Base-by-base conservation (phyloP, 2,113 vertebrate species). In the Lophotis ruficrista region DNA sequence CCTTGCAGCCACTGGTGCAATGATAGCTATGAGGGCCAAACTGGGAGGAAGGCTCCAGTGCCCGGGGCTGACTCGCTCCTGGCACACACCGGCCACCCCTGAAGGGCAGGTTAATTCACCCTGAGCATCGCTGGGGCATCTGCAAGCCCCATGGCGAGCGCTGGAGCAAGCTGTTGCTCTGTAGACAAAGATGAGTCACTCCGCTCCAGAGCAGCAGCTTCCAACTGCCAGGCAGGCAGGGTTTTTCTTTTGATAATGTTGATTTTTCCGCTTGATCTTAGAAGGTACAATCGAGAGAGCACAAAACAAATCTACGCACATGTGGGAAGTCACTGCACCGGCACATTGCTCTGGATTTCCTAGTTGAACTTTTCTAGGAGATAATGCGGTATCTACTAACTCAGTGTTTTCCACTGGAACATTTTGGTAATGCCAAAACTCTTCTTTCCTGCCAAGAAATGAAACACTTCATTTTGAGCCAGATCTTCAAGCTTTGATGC, bases 241-340 rank as follows among this genome's bases (percentile, higher is more conserved):
- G 8, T 23, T 23, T 2, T 20, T 17, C 25, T 41, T 66, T 8
- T 27, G 43, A 2, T 64, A 27, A 58, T 16, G 8, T n/a, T 57
- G n/a, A 19, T 68, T 92, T 22, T 50, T 85, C 64, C 21, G 10
- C 22, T 87, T 65, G 30, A 21, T 62, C 25, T 53, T 45, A 65
- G 79, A 62, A 38, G 8, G 23, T 51, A 21, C 7, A 37, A 33
- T 12, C 16, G 0, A 33, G 22, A 75, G 28, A 70, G 10, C 15
- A 50, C 4, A 31, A 62, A 85, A 53, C 2, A 1, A 45, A 66
- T 25, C 25, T 41, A 24, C 3, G 1, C 1, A 0, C 21, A 14
- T 19, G 30, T 37, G 19, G 21, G 14, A 84, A 84, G 17, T 9
- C 37, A 9, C 14, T 1, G 53, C 4, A 7, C 14, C 60, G 91